Percentiles rank a stretch among this genome's conserved stretches.
Conservation (phyloP, 2,888 invertebrate species). For the Trypoxylon attenuatum region DNA sequence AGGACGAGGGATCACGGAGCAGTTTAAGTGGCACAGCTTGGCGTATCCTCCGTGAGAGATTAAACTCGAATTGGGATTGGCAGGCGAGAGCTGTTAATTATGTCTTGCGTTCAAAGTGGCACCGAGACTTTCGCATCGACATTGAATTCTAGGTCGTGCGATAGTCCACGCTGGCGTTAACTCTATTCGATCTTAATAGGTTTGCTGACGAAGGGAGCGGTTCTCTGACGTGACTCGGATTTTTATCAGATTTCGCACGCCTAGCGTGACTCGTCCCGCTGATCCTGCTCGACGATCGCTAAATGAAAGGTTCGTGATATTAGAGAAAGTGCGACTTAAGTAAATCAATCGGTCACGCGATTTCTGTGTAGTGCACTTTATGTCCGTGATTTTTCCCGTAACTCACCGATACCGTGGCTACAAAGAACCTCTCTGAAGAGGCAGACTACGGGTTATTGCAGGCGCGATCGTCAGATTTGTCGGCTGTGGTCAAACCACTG, state of each 20-base stretch:
- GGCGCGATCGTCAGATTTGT: not conserved
- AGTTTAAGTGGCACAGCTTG: too few species aligned
- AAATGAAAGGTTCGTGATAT: slow-evolving; percentile 41
- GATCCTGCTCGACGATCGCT: slow-evolving; percentile 41
- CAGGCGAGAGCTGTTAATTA: not conserved
- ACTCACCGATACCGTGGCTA: not conserved
- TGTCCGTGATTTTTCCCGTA: not conserved
- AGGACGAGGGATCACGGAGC: too few species aligned
- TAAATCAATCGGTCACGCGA: slow-evolving; percentile 39
- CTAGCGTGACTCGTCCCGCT: slow-evolving; percentile 37
- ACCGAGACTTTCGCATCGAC: slow-evolving; percentile 16
- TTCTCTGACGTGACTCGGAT: slow-evolving; percentile 38
- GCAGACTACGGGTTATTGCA: not conserved
- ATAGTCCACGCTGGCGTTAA: slow-evolving; percentile 7
- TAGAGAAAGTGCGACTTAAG: slow-evolving; percentile 16
- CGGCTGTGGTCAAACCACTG: too few species aligned
- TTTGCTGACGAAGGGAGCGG: slow-evolving; percentile 19
- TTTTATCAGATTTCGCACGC: slow-evolving; percentile 39
- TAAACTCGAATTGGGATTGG: not conserved
- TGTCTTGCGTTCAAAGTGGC: not conserved
- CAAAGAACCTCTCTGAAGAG: not conserved
- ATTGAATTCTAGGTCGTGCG: slow-evolving; percentile 18
- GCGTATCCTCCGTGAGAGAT: not conserved
- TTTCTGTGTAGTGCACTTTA: not conserved
- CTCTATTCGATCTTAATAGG: slow-evolving; percentile 21